Base-by-base conservation (phyloP, 2,888 invertebrate genomes). In the Ceraclea dissimilis region DNA sequence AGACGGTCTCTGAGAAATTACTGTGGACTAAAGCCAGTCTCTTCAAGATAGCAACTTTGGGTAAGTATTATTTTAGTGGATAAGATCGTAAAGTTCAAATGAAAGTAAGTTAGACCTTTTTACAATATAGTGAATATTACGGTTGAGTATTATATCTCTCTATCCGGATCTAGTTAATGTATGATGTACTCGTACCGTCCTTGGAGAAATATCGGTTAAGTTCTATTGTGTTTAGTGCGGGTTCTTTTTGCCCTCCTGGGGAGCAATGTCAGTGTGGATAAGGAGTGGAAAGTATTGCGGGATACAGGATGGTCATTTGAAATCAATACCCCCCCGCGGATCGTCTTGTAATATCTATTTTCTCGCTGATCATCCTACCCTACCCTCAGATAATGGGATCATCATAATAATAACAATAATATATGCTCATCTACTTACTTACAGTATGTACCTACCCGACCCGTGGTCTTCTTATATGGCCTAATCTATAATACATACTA, bases 241-340 rank as follows among this genome's bases (percentile, higher is more conserved):
- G 46, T 50, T 39, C 53, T 48, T 57, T 39, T 33, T 22, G 31
- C 57, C 57, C 58, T 16, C 57, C 52, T 43, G 54, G 39, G 49
- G 49, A 16, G 49, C 49, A 11, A 16, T 47, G 31, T 17, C 20
- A 21, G 34, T 13, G 16, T 2, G n/a, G 17, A 17, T 19, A 17
- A 11, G 21, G 49, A 22, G 21, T 18, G 53, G 54, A 26, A 21
- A 16, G 46, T 11, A 10, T n/a, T 20, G 53, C 46, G 22, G 53
- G 54, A 26, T 16, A 5, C 49, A 54, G 55, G 52, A 53, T 54
- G 51, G 59, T 59, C 59, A 59, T 59, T 61, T 59, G 61, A 61
- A 61, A 61, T 55, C 61, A 59, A 61, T 61, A 61, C 61, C 61
- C 61, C 60, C 61, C 60, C 49, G 57, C 52, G 55, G 61, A 51